A percentile compares a stretch with the other conserved stretches of the same genome.
phyloP scores from a whole-genome alignment of 1,140 invertebrate genomes.

The Trachymyrmex cornetzi region DNA sequence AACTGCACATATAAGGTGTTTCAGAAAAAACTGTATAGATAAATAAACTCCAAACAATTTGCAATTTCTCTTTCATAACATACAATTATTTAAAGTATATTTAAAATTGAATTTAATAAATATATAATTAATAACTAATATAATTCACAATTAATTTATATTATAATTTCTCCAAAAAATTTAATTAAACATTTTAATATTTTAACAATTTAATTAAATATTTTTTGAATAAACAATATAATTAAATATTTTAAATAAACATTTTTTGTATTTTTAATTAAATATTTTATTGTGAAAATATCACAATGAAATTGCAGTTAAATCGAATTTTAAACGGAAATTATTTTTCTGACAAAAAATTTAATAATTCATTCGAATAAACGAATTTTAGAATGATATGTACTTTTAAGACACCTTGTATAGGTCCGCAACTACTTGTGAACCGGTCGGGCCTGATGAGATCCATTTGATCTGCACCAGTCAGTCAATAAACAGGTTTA shows the following conservation, averaged over 20 bases:
- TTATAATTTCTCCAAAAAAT: not conserved
- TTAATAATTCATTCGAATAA: conserved; percentile 1
- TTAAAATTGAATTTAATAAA: not conserved
- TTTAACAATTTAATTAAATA: too few species aligned
- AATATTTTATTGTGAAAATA: too few species aligned
- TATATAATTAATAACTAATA: not conserved
- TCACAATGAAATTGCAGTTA: not conserved
- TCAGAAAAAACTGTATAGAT: not conserved
- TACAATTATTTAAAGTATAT: conserved; percentile 7
- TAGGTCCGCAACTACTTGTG: not conserved
- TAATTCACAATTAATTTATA: not conserved
- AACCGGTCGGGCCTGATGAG: conserved; percentile 45
- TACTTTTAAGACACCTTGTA: conserved; percentile 40
- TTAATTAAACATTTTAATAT: not conserved
- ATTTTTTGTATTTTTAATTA: too few species aligned
- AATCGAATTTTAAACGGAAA: not conserved
- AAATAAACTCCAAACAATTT: not conserved
- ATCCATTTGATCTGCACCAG: conserved; percentile 54
- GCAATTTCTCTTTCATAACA: not conserved
- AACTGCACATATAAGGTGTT: conserved; percentile 9
- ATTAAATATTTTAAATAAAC: too few species aligned
- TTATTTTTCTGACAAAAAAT: not conserved
- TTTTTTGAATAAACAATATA: too few species aligned
- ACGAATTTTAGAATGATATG: not conserved
- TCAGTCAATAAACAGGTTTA: conserved; percentile 41